Percentiles rank a stretch among this genome's conserved stretches.
Conservation (phyloP, 2,888 invertebrate species). For the Blastobasis lacticolella region DNA sequence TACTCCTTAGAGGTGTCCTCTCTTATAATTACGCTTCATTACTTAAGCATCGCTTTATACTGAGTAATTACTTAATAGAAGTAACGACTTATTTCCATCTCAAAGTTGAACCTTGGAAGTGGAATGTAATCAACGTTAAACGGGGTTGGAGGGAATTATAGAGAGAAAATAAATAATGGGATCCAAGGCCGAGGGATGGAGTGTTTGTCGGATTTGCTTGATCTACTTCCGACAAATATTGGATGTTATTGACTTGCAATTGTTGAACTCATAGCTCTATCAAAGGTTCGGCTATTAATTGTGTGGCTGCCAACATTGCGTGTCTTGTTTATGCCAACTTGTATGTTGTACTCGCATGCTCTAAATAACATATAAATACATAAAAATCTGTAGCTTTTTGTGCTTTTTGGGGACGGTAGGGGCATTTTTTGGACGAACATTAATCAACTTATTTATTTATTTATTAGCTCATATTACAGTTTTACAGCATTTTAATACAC, state of each 20-base stretch:
- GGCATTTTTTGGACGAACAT: too few relatives aligned
- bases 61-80: slow-evolving; percentile 72
- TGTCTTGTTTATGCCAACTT: too few relatives aligned
- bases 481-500: too few relatives aligned
- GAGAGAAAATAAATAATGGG: slow-evolving; percentile 49
- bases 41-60: slow-evolving; percentile 72
- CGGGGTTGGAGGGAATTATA: slow-evolving; percentile 51
- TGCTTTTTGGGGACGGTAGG: too few relatives aligned
- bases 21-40: slow-evolving; percentile 72
- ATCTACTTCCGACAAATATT: slow-evolving; percentile 13
- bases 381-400: too few relatives aligned
- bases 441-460: too few relatives aligned
- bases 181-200: slow-evolving; percentile 22
- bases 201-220: slow-evolving; percentile 23
- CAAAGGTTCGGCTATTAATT: not conserved
- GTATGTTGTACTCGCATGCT: too few relatives aligned
- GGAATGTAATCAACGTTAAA: slow-evolving; percentile 64
- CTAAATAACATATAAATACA: too few relatives aligned
- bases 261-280: not conserved
- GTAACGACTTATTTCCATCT: slow-evolving; percentile 70
- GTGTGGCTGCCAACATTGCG: not conserved
- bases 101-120: slow-evolving; percentile 43
- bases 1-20: slow-evolving; percentile 68
- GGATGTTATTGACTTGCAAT: not conserved
- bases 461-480: too few relatives aligned